Evolutionary conservation across 2,888 invertebrate species (phyloP).

Genomic region (Apamea sordens): DNA sequence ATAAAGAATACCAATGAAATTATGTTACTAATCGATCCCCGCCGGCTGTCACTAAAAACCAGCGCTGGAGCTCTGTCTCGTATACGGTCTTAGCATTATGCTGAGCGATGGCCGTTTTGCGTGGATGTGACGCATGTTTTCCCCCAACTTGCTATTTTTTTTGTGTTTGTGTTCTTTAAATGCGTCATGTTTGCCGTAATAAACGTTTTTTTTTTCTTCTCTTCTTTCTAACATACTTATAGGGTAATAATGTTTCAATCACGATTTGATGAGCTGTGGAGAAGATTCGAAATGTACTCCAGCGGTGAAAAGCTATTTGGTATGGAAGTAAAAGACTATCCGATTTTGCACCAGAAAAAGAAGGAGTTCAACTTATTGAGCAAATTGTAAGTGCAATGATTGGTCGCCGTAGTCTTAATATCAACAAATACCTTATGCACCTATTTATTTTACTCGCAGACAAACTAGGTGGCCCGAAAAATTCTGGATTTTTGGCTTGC

Average conservation of each 20-base stretch:
- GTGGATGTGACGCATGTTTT: too few species aligned
- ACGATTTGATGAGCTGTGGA: conserved; percentile 95
- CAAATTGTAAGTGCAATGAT: conserved; percentile 91
- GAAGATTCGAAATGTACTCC: conserved; percentile 95
- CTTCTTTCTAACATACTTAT: neutral
- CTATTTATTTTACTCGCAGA: neutral
- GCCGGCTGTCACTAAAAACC: too few species aligned
- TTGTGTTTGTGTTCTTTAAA: too few species aligned
- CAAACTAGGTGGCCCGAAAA: neutral
- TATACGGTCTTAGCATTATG: too few species aligned
- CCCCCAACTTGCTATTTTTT: too few species aligned
- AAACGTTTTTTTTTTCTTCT: too few species aligned
- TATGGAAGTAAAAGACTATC: conserved; percentile 95
- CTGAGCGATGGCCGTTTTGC: too few species aligned
- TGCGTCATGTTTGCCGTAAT: too few species aligned
- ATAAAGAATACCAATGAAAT: neutral
- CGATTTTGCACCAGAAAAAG: conserved; percentile 94
- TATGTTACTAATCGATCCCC: neutral
- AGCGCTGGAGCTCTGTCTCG: too few species aligned
- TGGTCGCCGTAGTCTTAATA: neutral
- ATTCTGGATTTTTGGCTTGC: neutral
- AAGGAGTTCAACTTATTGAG: conserved; percentile 96
- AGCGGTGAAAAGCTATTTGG: conserved; percentile 96
- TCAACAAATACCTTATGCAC: neutral
- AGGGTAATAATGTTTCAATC: conserved; percentile 94